A percentile compares a stretch with the other conserved stretches of the same genome.
phyloP scores from a whole-genome alignment of 2,888 invertebrate species.

The Abscondita cerata region DNA sequence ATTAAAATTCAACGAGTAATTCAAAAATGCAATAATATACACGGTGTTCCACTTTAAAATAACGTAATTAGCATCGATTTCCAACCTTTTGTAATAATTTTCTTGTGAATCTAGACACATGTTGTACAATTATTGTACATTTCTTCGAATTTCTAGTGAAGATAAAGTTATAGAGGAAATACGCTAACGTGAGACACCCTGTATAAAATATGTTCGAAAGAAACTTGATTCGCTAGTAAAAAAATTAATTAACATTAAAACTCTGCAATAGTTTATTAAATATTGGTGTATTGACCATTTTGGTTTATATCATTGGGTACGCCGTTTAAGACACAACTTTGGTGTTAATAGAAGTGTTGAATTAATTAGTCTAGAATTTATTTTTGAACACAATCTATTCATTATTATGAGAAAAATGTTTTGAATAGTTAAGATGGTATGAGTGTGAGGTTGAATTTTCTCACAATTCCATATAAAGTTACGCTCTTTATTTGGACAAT shows the following conservation, averaged over 20 bases:
- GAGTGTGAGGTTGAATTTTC: conserved; percentile 44
- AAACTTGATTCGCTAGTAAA: too few relatives aligned
- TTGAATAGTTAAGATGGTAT: conserved; percentile 22
- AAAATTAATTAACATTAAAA: not conserved
- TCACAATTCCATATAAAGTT: conserved; percentile 50
- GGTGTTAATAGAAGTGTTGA: conserved; percentile 23
- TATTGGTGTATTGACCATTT: conserved; percentile 19
- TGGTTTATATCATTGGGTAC: conserved; percentile 10
- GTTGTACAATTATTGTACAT: too few relatives aligned
- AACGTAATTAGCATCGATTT: too few relatives aligned
- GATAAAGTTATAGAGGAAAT: too few relatives aligned
- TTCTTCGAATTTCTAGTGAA: too few relatives aligned
- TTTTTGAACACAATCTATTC: not conserved
- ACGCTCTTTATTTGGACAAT: conserved; percentile 51
- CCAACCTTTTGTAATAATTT: too few relatives aligned
- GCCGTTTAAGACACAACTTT: conserved; percentile 21
- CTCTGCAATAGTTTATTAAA: conserved; percentile 15
- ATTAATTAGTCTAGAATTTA: conserved; percentile 28
- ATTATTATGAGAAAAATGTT: conserved; percentile 11
- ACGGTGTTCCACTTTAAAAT: too few relatives aligned
- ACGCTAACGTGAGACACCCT: too few relatives aligned
- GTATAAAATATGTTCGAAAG: too few relatives aligned
- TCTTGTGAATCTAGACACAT: too few relatives aligned
- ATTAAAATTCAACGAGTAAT: too few relatives aligned
- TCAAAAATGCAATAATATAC: too few relatives aligned